A percentile compares a stretch with the other conserved stretches of the same genome.
Evolutionary conservation across 2,888 invertebrate genomes (phyloP).

Genomic region (Latrodectus hesperus): DNA sequence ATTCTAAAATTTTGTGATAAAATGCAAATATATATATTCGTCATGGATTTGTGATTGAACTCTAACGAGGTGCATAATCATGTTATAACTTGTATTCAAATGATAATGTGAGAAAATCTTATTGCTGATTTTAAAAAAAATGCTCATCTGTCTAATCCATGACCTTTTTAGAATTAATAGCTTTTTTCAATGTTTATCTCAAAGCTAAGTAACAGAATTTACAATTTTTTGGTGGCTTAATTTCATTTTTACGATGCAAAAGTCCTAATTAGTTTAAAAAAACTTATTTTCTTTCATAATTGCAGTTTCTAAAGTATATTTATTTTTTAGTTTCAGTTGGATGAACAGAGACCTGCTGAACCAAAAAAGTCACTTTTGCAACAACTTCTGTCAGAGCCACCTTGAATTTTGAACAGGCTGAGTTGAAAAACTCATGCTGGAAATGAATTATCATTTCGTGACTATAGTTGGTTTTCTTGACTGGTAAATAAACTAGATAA

Average conservation of each 20-base stretch:
- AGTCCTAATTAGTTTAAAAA: not conserved
- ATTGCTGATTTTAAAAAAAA: too few relatives aligned
- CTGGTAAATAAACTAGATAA: not conserved
- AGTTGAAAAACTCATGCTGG: not conserved
- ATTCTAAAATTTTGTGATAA: too few relatives aligned
- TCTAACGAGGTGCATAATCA: too few relatives aligned
- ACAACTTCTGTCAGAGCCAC: conserved; percentile 85
- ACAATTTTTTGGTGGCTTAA: too few relatives aligned
- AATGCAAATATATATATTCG: too few relatives aligned
- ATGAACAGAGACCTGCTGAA: conserved; percentile 83
- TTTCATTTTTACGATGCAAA: not conserved
- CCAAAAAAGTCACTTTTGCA: conserved; percentile 87
- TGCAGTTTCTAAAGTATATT: not conserved
- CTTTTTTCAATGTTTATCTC: not conserved
- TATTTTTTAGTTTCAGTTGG: conserved; percentile 72
- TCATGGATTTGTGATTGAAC: too few relatives aligned
- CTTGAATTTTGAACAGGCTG: conserved; percentile 47
- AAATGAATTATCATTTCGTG: not conserved
- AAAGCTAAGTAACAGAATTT: too few relatives aligned
- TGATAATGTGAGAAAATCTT: too few relatives aligned
- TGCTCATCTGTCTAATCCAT: too few relatives aligned
- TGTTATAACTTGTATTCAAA: too few relatives aligned
- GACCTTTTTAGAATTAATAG: not conserved
- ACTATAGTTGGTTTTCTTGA: not conserved
- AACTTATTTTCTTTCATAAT: not conserved